Evolutionary conservation across 2,797 vertebrate genomes (phyloP), one percentile per base, ranked within the genome.

Genomic region (Fistularia tabacaria): DNA sequence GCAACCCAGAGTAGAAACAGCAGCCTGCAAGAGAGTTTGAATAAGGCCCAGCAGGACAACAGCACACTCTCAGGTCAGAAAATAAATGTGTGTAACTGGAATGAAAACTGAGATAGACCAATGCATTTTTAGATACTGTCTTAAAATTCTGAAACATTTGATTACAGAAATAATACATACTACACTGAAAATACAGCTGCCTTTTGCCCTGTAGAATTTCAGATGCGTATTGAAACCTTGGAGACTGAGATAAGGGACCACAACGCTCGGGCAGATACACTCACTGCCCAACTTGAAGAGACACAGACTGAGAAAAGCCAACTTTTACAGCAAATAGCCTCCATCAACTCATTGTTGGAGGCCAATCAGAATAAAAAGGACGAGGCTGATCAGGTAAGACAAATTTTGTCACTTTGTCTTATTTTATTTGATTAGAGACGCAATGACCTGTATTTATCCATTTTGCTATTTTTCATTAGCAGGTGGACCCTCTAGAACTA

Each of bases 301-400:
- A 84, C 87, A 5, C 82, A 82, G 52, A 71, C 8, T 0, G 93
- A 96, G 83, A 97, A 94, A 46, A 57, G 59, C 0, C 91, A 90
- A 66, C 91, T 97, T 8, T 74, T 78, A 1, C 91, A 95, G 76
- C 92, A 90, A 74, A 89, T 95, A 73, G 79, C 74, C 38, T 91
- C 92, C 62, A 91, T 94, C 0, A 93, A 93, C 80, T 73, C 90
- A 8, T 89, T 97, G 64, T 80, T 97, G 66, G 94, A 96, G 74
- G 92, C 93, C 1, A 90, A 86, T 76, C 91, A 91, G 72, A 89
- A 62, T 63, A 89, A 65, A 46, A 87, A 89, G 6, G 87, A 90
- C 54, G 87, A 88, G 57, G 77, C 76, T 36, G 55, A 14, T 39
- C 64, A 81, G 81, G 86, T 87, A 59, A 46, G 54, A 42, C 36